Base-by-base conservation (phyloP, 2,797 vertebrate genomes). In the Falco cherrug region DNA sequence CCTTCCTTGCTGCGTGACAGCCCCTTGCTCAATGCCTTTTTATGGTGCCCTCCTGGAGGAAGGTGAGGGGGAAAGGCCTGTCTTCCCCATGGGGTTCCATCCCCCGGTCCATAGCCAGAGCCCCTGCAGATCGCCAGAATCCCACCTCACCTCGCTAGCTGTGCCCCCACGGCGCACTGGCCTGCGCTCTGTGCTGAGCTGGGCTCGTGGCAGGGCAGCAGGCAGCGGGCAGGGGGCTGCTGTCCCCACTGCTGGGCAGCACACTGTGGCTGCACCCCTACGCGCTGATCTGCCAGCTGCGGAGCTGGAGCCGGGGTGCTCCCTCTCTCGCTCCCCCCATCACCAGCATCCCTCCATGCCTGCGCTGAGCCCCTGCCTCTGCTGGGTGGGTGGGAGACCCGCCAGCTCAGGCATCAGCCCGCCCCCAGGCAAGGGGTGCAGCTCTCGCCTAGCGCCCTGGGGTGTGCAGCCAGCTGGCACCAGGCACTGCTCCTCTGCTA, bases 281-380 rank as follows among this genome's bases (percentile, higher is more conserved):
- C 28, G 3, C 6, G 20, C 53, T 4, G 71, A 19, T 5, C 14
- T 1, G 0, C 3, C 0, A 4, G 11, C 54, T 70, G 50, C 0
- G 0, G 50, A 73, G 60, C 53, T 63, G 68, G 39, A 73, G 60
- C 53, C 67, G 68, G 39, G 21, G 9, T 19, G 59, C 21, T 73
- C 14, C n/a, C 28, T 57, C 37, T 43, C 13, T 53, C 1, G 0
- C 37, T 41, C 8, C 28, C 25, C 83, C 57, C 16, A 13, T 16
- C n/a, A 26, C 47, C 51, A 78, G 33, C 43, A 70, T 16, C 26
- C 39, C 22, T 45, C 48, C 3, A 1, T 8, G 47, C 43, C 20
- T 51, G 9, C 31, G 24, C 21, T 0, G 0, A 79, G 45, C 12
- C 76, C 48, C 54, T 61, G 74, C 41, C 26, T 18, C 59, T 1